phyloP scores from a whole-genome alignment of 2,888 invertebrate species.

The Nemotelus pantherinus region DNA sequence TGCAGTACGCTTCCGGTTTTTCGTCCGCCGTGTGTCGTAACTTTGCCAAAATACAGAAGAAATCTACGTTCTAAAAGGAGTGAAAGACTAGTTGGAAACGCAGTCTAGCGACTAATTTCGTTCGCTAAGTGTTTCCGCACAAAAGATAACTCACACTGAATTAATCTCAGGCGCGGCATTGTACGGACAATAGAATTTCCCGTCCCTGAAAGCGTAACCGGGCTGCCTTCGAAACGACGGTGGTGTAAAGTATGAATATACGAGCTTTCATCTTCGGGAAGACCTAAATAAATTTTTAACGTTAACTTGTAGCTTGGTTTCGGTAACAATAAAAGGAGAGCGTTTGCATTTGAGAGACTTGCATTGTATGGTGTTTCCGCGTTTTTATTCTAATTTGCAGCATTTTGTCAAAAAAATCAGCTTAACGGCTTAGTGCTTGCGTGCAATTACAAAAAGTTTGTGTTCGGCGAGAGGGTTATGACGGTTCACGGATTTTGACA shows the following conservation, averaged over 20 bases:
- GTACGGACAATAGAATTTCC: background rate
- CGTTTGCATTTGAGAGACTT: background rate
- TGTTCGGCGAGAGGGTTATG: no score
- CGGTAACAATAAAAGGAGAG: background rate
- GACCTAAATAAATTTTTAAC: background rate
- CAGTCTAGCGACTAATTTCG: constrained; percentile 6
- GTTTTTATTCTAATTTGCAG: background rate
- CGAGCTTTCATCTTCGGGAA: background rate
- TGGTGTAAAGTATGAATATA: background rate
- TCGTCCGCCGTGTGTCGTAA: background rate
- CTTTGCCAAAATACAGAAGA: background rate
- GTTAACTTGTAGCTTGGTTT: background rate
- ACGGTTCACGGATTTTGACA: no score
- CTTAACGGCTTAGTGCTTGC: no score
- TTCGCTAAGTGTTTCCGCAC: background rate
- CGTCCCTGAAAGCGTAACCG: background rate
- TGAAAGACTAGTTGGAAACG: background rate
- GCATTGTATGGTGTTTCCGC: background rate
- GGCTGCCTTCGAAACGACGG: background rate
- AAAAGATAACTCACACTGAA: background rate
- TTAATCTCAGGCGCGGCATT: background rate
- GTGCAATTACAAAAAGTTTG: no score
- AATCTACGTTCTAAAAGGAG: background rate
- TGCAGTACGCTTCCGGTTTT: background rate
- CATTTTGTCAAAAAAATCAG: background rate